A percentile compares a stretch with the other conserved stretches of the same genome.
Conservation (phyloP, 1,140 invertebrate species). For the Elysia chlorotica region DNA sequence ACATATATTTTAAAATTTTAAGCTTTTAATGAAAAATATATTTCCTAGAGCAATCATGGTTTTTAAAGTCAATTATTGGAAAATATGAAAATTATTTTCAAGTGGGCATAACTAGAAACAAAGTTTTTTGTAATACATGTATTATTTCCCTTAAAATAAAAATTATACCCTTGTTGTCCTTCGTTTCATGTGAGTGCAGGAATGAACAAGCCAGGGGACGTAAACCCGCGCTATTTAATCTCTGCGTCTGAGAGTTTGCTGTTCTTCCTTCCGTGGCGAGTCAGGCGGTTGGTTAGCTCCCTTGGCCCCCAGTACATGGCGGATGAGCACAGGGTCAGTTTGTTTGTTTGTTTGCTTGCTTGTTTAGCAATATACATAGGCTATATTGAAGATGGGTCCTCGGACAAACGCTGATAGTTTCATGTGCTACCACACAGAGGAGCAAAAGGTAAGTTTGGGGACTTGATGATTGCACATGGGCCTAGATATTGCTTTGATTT, state of each 20-base stretch:
- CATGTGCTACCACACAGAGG: background rate
- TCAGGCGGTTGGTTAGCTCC: background rate
- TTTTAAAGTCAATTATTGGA: too few species aligned
- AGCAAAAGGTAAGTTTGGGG: background rate
- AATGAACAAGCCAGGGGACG: slow-evolving; percentile 16
- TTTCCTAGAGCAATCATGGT: too few species aligned
- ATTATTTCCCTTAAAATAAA: too few species aligned
- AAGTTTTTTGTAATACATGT: too few species aligned
- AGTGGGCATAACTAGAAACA: too few species aligned
- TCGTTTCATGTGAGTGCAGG: too few species aligned
- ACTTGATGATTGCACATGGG: background rate
- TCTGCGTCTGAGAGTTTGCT: background rate
- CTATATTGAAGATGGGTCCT: background rate
- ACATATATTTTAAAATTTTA: too few species aligned
- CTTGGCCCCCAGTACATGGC: slow-evolving; percentile 8
- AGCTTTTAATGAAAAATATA: too few species aligned
- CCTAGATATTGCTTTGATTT: too few species aligned
- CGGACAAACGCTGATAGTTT: background rate
- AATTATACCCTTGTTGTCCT: too few species aligned
- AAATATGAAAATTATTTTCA: too few species aligned
- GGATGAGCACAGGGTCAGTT: slow-evolving; percentile 11
- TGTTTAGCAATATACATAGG: background rate
- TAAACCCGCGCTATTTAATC: slow-evolving; percentile 6
- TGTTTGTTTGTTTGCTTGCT: background rate
- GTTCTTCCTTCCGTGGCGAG: background rate